Percentiles rank a stretch among this genome's conserved stretches.
phyloP scores from a whole-genome alignment of 2,113 vertebrate genomes.

The Notechis scutatus region DNA sequence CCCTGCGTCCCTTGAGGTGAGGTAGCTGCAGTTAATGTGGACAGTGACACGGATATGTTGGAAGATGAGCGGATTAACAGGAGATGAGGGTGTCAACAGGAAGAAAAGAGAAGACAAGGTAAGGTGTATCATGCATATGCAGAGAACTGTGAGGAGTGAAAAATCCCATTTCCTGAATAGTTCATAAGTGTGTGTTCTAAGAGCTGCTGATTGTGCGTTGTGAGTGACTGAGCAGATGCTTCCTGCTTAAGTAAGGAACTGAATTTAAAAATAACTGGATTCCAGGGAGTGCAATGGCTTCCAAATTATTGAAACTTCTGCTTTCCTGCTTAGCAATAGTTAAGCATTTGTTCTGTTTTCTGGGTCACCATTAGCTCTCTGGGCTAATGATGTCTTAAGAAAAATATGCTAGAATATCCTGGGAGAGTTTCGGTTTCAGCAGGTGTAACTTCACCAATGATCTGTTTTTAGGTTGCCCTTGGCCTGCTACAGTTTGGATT shows the following conservation, averaged over 20 bases:
- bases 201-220: background rate
- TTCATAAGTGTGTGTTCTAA: background rate
- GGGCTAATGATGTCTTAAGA: background rate
- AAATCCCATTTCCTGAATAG: background rate
- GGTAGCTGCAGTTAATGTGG: background rate
- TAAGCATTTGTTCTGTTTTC: background rate
- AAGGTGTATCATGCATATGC: background rate
- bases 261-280: background rate
- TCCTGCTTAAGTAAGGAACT: background rate
- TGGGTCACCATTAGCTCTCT: background rate
- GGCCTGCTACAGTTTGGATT: slow-evolving; percentile 91
- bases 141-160: background rate
- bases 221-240: background rate
- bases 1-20: background rate
- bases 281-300: background rate
- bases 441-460: background rate
- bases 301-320: background rate
- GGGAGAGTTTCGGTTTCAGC: background rate
- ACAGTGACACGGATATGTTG: background rate
- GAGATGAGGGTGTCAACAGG: background rate
- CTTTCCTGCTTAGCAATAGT: background rate
- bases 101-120: background rate
- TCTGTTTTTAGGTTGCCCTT: slow-evolving; percentile 75
- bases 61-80: background rate
- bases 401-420: background rate